Evolutionary conservation across 2,113 vertebrate genomes (phyloP), one percentile per base, ranked within the genome.

Genomic region (Laticauda laticaudata): DNA sequence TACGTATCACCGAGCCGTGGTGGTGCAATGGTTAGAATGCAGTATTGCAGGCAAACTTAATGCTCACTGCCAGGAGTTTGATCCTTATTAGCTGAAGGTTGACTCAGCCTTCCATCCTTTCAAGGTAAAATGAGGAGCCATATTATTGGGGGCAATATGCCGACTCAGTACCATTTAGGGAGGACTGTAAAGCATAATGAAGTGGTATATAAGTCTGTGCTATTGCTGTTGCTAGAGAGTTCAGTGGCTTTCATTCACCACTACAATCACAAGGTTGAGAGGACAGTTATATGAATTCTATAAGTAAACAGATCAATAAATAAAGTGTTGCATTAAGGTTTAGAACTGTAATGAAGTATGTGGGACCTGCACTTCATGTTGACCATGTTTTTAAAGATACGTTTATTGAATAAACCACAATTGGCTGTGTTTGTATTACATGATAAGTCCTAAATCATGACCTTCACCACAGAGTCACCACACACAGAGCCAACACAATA

Each of bases 291-390:
- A 3, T 21, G 2, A 9, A 23, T 23, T 81, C 34, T 81, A 3
- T 43, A 81, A 81, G 34, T 43, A 43, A 81, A 43, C 20, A 43
- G 34, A 81, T 43, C 34, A 43, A 81, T 21, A 75, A 64, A 61
- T 48, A 11, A 96, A 0, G 91, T 85, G 95, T 96, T 97, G 96
- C 43, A 95, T 81, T 81, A 96, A 97, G 95, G 90, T 93, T 96
- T 54, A 24, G 11, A 43, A 8, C 2, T 11, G 45, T 96, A 98
- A 97, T 93, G 95, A 95, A 97, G 95, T 95, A 94, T 95, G 69
- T 96, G 96, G 96, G 93, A 93, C 97, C 96, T 97, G 20, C 34
- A 43, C 21, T 39, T 81, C 34, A 21, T 23, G 75, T 21, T 81
- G 21, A 43, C 18, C 34, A 39, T 21, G 20, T 39, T 81, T 81